A percentile compares a stretch with the other conserved stretches of the same genome.
phyloP scores from a whole-genome alignment of 2,113 vertebrate genomes.

The Daphoenositta chrysoptera region DNA sequence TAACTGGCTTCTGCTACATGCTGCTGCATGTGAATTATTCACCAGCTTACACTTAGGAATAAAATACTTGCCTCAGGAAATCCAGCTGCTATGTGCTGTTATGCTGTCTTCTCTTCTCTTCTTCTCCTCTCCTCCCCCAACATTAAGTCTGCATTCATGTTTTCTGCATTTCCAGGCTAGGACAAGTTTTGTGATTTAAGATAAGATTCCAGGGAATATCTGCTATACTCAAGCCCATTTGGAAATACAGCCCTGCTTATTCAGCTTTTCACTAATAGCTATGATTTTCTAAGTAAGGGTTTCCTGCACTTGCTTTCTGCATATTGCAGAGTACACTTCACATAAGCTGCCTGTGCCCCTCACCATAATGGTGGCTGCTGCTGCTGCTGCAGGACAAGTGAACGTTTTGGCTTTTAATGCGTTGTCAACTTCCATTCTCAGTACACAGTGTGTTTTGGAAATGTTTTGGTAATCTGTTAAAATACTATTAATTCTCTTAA shows the following conservation, averaged over 20 bases:
- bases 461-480: background rate
- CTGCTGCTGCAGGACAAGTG: background rate
- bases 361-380: background rate
- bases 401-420: background rate
- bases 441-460: background rate
- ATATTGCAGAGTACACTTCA: background rate
- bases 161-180: background rate
- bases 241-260: background rate
- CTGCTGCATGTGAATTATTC: slow-evolving; percentile 24
- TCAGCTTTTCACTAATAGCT: background rate
- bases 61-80: background rate
- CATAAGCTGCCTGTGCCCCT: background rate
- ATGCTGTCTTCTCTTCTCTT: background rate
- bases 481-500: background rate
- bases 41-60: slow-evolving; percentile 12
- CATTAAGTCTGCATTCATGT: background rate
- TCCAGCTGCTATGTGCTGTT: background rate
- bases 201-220: background rate
- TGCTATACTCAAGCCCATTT: background rate
- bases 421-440: background rate
- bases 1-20: background rate
- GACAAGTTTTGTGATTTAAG: background rate
- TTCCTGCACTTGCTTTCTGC: background rate
- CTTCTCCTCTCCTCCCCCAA: background rate
- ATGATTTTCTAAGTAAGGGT: background rate